Percentiles rank a stretch among this genome's conserved stretches.
These are phyloP conservation scores for Ceratina japonica DNA, from an alignment of 1,140 invertebrate genomes.

Conservation along the genomic window DNA sequence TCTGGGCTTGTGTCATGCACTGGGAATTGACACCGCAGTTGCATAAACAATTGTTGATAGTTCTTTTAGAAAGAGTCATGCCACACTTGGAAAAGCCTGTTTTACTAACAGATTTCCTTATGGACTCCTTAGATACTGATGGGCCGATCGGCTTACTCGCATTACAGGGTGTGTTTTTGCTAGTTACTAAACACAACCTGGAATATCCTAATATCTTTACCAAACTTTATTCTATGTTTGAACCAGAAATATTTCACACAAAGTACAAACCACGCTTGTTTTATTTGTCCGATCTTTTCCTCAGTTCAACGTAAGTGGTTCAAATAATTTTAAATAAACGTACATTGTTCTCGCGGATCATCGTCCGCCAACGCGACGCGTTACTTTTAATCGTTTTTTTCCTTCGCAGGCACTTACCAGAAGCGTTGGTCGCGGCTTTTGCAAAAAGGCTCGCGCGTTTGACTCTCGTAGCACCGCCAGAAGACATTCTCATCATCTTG, in stretches of 20 bases:
- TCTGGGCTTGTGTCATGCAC: slow-evolving; percentile 86
- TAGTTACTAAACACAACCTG: slow-evolving; percentile 95
- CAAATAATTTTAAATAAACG: background rate
- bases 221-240: slow-evolving; percentile 95
- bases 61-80: slow-evolving; percentile 91
- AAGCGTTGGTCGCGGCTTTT: slow-evolving; percentile 95
- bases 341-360: background rate
- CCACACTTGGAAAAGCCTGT: slow-evolving; percentile 90
- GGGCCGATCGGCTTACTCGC: slow-evolving; percentile 93
- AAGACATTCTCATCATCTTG: slow-evolving; percentile 89
- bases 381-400: slow-evolving; percentile 63
- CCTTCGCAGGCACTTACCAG: slow-evolving; percentile 89
- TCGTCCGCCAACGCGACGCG: too few relatives aligned
- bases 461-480: slow-evolving; percentile 88
- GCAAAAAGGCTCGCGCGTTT: slow-evolving; percentile 92
- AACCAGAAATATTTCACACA: slow-evolving; percentile 93
- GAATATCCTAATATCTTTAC: slow-evolving; percentile 97
- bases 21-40: slow-evolving; percentile 84
- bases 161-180: slow-evolving; percentile 94
- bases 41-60: slow-evolving; percentile 88
- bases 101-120: slow-evolving; percentile 94
- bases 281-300: slow-evolving; percentile 93
- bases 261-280: slow-evolving; percentile 93
- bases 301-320: slow-evolving; percentile 92
- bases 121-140: slow-evolving; percentile 92